These are phyloP conservation scores for Caerostris darwini DNA, from an alignment of 1,140 invertebrate genomes.

Conservation along the genomic window DNA sequence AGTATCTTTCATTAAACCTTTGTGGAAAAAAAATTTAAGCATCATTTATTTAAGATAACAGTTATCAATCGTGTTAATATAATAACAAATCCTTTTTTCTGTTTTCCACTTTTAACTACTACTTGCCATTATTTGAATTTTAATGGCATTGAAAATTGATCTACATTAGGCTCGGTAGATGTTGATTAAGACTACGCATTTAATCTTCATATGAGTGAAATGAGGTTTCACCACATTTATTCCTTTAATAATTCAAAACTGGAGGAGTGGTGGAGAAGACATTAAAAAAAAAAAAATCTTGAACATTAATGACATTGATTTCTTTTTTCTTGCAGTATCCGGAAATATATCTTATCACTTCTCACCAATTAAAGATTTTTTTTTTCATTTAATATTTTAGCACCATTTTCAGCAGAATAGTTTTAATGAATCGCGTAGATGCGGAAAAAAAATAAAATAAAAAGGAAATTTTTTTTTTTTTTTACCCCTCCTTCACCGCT, in stretches of 20 bases:
- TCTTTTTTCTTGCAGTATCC: conserved; percentile 1
- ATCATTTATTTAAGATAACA: not conserved
- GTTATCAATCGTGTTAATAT: not conserved
- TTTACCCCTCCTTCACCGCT: not conserved
- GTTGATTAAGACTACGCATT: conserved; percentile 25
- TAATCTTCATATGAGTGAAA: not conserved
- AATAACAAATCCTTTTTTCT: not conserved
- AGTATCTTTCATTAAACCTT: not conserved
- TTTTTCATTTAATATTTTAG: conserved; percentile 22
- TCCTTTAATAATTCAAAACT: conserved; percentile 8
- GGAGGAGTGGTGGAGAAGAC: too few species aligned
- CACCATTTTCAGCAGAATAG: conserved; percentile 35
- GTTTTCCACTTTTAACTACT: not conserved
- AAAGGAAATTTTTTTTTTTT: not conserved
- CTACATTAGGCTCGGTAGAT: not conserved
- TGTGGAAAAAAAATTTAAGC: not conserved
- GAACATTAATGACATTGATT: conserved; percentile 49
- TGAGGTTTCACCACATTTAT: conserved; percentile 15
- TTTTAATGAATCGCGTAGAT: conserved; percentile 44
- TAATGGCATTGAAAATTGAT: conserved; percentile 43
- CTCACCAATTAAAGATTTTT: conserved; percentile 55
- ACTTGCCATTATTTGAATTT: conserved; percentile 28
- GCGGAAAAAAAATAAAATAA: not conserved
- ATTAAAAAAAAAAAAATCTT: not conserved
- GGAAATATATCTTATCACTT: conserved; percentile 52